phyloP scores from a whole-genome alignment of 2,888 invertebrate species.

The Amphipoea oculea region DNA sequence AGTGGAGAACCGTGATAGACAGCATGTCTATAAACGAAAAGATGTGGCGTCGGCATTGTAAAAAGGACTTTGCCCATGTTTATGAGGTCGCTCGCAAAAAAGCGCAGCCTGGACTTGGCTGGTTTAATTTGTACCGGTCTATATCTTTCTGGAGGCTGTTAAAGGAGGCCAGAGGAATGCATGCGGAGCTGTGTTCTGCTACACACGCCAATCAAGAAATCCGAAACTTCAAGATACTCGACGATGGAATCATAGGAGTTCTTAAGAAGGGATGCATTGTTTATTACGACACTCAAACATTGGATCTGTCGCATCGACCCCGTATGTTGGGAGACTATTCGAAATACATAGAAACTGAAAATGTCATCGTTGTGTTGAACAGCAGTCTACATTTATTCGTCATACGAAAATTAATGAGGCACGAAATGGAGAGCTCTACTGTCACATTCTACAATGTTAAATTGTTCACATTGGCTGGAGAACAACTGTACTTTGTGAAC shows the following conservation, averaged over 20 bases:
- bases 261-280: slow-evolving; percentile 74
- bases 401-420: slow-evolving; percentile 66
- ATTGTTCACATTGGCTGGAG: slow-evolving; percentile 69
- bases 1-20: slow-evolving; percentile 80
- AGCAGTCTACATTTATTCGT: slow-evolving; percentile 72
- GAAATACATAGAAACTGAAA: slow-evolving; percentile 75
- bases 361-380: slow-evolving; percentile 69
- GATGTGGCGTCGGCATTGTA: slow-evolving; percentile 76
- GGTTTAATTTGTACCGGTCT: slow-evolving; percentile 80
- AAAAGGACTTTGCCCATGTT: slow-evolving; percentile 68
- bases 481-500: slow-evolving; percentile 73
- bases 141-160: slow-evolving; percentile 79
- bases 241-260: slow-evolving; percentile 76
- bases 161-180: slow-evolving; percentile 67
- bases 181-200: slow-evolving; percentile 79
- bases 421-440: slow-evolving; percentile 41
- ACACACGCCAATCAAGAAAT: slow-evolving; percentile 74
- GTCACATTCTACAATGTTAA: slow-evolving; percentile 74
- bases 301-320: slow-evolving; percentile 65
- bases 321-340: slow-evolving; percentile 74
- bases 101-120: slow-evolving; percentile 66
- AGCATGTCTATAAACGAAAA: slow-evolving; percentile 67
- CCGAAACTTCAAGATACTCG: slow-evolving; percentile 72
- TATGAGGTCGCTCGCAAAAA: slow-evolving; percentile 73
- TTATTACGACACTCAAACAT: slow-evolving; percentile 78